Conservation (phyloP, 2,888 invertebrate genomes). For the Apodemia mormo region DNA sequence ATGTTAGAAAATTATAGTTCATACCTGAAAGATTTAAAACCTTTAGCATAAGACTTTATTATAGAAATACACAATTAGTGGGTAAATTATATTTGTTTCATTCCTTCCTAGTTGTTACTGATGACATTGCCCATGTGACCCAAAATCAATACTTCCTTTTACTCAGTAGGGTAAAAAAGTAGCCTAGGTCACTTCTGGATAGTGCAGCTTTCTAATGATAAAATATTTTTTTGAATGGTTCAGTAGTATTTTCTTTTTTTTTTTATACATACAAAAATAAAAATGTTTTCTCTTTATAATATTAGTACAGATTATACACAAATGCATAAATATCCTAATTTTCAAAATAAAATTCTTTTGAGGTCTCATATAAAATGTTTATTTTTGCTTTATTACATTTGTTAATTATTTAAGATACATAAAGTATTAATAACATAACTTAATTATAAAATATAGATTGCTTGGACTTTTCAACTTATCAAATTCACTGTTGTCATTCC, state of each 20-base stretch:
- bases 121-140: too few species aligned
- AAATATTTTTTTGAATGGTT: too few species aligned
- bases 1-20: constrained; percentile 86
- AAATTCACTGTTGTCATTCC: constrained; percentile 50
- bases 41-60: constrained; percentile 63
- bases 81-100: constrained; percentile 1
- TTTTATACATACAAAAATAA: too few species aligned
- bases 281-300: too few species aligned
- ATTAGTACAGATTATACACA: not conserved
- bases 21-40: constrained; percentile 84
- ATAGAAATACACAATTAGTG: constrained; percentile 1
- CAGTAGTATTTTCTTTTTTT: too few species aligned
- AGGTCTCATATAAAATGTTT: constrained; percentile 82
- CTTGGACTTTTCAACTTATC: constrained; percentile 53
- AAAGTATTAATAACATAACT: constrained; percentile 69
- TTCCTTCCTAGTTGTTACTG: too few species aligned
- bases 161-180: too few species aligned
- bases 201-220: too few species aligned
- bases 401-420: constrained; percentile 54
- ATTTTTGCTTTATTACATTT: constrained; percentile 74
- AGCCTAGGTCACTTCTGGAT: too few species aligned
- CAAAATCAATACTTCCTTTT: too few species aligned
- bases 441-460: constrained; percentile 59
- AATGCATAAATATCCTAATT: not conserved
- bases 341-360: constrained; percentile 48